phyloP scores from a whole-genome alignment of 2,113 vertebrate species.

The Furnarius figulus region DNA sequence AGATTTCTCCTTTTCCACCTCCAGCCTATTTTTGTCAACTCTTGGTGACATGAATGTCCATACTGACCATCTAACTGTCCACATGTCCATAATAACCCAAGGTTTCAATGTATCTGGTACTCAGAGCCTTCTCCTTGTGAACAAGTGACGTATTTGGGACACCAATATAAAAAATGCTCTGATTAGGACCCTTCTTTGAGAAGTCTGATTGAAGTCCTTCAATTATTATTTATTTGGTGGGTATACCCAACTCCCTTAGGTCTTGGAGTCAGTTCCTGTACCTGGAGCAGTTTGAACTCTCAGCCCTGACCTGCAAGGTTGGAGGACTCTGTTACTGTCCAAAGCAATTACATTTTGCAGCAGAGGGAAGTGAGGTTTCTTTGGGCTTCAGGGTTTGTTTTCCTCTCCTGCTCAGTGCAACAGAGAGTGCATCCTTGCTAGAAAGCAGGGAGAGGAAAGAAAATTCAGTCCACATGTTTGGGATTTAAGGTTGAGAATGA shows the following conservation, averaged over 20 bases:
- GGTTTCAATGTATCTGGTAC: background rate
- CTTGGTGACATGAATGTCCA: background rate
- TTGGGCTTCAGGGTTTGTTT: conserved; percentile 40
- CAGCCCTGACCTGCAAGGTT: background rate
- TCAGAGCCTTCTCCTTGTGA: background rate
- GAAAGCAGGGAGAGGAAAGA: conserved; percentile 31
- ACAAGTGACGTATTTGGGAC: background rate
- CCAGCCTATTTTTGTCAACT: background rate
- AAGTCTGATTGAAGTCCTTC: background rate
- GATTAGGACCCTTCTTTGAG: background rate
- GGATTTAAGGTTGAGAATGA: conserved; percentile 61
- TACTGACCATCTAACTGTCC: background rate
- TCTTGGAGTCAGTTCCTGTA: background rate
- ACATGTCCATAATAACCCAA: background rate
- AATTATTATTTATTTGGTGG: background rate
- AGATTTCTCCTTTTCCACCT: background rate
- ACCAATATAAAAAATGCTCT: background rate
- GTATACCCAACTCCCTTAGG: background rate
- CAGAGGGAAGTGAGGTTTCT: conserved; percentile 30
- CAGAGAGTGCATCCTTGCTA: conserved; percentile 23
- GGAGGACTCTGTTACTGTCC: background rate
- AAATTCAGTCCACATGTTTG: conserved; percentile 66
- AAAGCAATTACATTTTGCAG: background rate
- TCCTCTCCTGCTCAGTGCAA: background rate
- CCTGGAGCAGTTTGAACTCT: background rate